A percentile compares a stretch with the other conserved stretches of the same genome.
These are phyloP conservation scores for Tamias sibiricus DNA, from an alignment of 2,113 vertebrate genomes.

Conservation along the genomic window DNA sequence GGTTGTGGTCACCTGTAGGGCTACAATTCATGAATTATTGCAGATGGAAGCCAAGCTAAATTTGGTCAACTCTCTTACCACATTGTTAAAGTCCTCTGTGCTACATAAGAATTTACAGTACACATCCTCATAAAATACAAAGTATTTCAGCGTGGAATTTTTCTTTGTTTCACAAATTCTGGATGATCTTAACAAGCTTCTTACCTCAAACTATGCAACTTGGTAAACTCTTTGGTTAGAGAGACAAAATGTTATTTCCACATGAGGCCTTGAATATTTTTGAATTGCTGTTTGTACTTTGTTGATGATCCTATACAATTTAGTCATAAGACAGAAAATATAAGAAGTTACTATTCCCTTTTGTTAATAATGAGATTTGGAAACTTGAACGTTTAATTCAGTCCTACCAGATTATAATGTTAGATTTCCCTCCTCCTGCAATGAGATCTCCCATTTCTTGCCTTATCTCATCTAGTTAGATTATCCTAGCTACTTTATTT, in stretches of 20 bases:
- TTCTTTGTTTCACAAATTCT: not conserved
- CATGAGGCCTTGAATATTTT: not conserved
- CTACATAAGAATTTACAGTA: not conserved
- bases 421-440: not conserved
- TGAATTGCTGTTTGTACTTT: not conserved
- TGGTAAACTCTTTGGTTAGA: not conserved
- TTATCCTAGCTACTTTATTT: too few species aligned
- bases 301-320: not conserved
- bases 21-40: not conserved
- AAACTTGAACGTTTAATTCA: not conserved
- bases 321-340: not conserved
- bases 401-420: not conserved
- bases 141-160: not conserved
- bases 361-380: not conserved
- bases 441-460: not conserved
- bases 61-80: not conserved
- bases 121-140: not conserved
- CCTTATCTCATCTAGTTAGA: not conserved
- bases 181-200: not conserved
- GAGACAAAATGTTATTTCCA: not conserved
- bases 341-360: not conserved
- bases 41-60: not conserved
- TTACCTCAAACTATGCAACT: not conserved
- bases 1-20: rapidly evolving
- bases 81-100: not conserved